Evolutionary conservation across 2,888 invertebrate species (phyloP).

Genomic region (Lapara coniferarum): DNA sequence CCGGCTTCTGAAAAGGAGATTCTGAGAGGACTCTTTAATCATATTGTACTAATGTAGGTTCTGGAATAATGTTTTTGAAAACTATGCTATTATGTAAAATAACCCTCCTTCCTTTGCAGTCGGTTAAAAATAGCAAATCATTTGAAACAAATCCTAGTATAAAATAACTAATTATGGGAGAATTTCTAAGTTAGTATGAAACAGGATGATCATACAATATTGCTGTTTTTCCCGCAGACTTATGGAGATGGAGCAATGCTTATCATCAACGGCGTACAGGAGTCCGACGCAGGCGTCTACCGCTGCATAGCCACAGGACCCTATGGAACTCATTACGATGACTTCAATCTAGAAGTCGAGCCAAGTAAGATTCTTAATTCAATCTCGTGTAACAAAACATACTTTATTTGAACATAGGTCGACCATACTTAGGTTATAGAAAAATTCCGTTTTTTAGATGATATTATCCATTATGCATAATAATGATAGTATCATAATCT

Average conservation of each 20-base stretch:
- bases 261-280: conserved; percentile 86
- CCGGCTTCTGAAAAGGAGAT: no score
- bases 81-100: background rate
- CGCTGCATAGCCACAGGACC: conserved; percentile 82
- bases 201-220: background rate
- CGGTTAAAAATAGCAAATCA: background rate
- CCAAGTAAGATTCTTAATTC: conserved; percentile 52
- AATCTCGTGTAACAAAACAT: no score
- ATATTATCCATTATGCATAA: no score
- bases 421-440: no score
- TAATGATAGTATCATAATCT: no score
- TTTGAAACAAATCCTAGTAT: background rate
- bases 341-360: conserved; percentile 69
- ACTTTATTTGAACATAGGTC: no score
- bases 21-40: no score
- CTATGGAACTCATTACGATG: conserved; percentile 78
- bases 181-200: no score
- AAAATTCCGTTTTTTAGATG: no score
- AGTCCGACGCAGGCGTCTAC: conserved; percentile 90
- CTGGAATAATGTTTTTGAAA: background rate
- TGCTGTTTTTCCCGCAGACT: conserved; percentile 43
- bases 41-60: background rate
- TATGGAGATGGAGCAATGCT: conserved; percentile 85
- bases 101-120: no score
- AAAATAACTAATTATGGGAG: no score